These are phyloP conservation scores for Calameuta idolon DNA, from an alignment of 2,888 invertebrate species.

Conservation along the genomic window DNA sequence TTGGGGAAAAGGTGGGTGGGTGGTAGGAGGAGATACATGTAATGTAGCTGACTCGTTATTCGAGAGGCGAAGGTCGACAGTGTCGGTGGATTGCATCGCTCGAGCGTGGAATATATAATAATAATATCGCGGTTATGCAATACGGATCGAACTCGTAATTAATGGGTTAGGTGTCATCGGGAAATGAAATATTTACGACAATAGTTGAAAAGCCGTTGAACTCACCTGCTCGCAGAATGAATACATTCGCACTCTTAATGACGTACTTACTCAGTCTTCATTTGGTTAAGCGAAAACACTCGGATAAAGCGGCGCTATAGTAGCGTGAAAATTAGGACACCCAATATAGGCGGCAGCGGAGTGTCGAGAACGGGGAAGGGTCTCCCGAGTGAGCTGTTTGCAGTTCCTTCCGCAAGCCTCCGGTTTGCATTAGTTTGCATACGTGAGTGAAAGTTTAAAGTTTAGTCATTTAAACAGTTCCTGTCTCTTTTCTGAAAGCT, in stretches of 20 bases:
- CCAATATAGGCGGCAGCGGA: constrained; percentile 36
- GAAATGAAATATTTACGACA: constrained; percentile 5
- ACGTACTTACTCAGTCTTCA: constrained; percentile 43
- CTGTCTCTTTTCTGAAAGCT: constrained; percentile 45
- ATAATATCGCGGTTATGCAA: not conserved
- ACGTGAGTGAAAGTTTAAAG: constrained; percentile 59
- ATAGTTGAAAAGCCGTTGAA: constrained; percentile 10
- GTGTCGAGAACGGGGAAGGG: constrained; percentile 25
- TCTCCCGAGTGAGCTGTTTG: constrained; percentile 60
- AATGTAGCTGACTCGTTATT: constrained; percentile 46
- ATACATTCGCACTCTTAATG: constrained; percentile 43
- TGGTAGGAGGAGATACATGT: constrained; percentile 10
- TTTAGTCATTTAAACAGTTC: constrained; percentile 58
- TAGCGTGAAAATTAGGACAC: constrained; percentile 46
- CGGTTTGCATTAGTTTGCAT: constrained; percentile 62
- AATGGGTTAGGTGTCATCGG: constrained; percentile 3
- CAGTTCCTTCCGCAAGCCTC: constrained; percentile 57
- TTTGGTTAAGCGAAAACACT: constrained; percentile 51
- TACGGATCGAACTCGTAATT: not conserved
- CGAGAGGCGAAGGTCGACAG: constrained; percentile 9
- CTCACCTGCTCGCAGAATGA: constrained; percentile 5
- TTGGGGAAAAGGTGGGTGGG: not conserved
- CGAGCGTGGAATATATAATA: not conserved
- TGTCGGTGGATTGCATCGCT: constrained; percentile 12
- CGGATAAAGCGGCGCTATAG: constrained; percentile 32